Conservation (phyloP, 1,140 invertebrate genomes). For the Dufourea novaeangliae region DNA sequence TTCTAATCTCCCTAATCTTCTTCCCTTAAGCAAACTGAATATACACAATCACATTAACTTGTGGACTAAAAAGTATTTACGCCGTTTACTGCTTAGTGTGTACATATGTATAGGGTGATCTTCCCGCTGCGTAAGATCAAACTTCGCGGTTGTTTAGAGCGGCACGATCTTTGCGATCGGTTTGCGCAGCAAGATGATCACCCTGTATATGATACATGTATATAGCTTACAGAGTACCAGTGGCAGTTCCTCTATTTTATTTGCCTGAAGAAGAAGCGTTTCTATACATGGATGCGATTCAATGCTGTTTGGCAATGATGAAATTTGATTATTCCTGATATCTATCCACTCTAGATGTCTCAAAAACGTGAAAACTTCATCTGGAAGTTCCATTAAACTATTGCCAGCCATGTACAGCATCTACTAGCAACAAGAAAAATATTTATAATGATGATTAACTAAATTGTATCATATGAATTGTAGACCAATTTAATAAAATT, state of each 20-base stretch:
- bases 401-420: conserved; percentile 83
- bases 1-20: no score
- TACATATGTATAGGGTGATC: no score
- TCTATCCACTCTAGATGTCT: conserved; percentile 83
- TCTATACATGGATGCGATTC: conserved; percentile 81
- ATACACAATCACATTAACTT: no score
- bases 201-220: not conserved
- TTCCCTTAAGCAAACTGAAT: no score
- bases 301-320: conserved; percentile 79
- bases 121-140: no score
- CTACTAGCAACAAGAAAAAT: conserved; percentile 67
- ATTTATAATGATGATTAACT: not conserved
- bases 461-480: not conserved
- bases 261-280: conserved; percentile 83
- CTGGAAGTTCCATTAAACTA: conserved; percentile 78
- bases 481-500: not conserved
- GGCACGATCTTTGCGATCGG: no score
- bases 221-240: conserved; percentile 81
- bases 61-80: no score
- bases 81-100: no score
- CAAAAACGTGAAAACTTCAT: conserved; percentile 81
- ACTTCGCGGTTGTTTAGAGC: no score
- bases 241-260: conserved; percentile 82
- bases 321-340: conserved; percentile 82
- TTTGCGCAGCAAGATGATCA: no score